Conservation (phyloP, 1,140 invertebrate species). For the Pseudomyrmex dendroicus region DNA sequence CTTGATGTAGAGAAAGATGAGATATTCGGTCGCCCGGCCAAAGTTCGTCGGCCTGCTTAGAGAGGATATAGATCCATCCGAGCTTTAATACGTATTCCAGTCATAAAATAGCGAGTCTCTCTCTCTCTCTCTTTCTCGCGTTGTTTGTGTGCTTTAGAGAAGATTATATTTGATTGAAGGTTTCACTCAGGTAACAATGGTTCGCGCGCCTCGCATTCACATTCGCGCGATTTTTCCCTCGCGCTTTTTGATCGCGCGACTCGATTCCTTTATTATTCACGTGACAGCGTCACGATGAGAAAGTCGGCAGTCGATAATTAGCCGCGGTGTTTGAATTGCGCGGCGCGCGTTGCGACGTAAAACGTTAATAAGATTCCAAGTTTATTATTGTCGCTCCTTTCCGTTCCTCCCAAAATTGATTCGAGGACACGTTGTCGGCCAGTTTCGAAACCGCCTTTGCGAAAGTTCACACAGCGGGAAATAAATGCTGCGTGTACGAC, state of each 20-base stretch:
- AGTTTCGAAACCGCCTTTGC: too few relatives aligned
- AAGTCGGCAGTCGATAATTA: background rate
- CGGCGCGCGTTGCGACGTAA: background rate
- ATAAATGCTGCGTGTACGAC: too few relatives aligned
- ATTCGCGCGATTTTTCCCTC: background rate
- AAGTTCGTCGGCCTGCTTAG: slow-evolving; percentile 19
- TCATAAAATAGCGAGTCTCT: slow-evolving; percentile 21
- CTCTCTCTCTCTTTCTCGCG: background rate
- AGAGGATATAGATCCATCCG: slow-evolving; percentile 24
- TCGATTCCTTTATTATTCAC: slow-evolving; percentile 17
- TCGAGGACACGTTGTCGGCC: background rate
- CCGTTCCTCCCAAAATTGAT: background rate
- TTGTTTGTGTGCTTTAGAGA: background rate
- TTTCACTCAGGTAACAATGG: background rate
- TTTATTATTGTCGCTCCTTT: too few relatives aligned
- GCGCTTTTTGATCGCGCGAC: background rate
- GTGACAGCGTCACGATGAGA: background rate
- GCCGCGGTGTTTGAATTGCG: background rate
- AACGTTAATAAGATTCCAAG: background rate
- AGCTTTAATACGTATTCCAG: slow-evolving; percentile 38
- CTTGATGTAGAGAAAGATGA: slow-evolving; percentile 31
- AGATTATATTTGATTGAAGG: slow-evolving; percentile 27
- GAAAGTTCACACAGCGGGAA: background rate
- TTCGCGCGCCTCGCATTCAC: slow-evolving; percentile 5
- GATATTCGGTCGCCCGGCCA: slow-evolving; percentile 26